Percentiles rank a stretch among this genome's conserved stretches.
Evolutionary conservation across 2,888 invertebrate species (phyloP).

Genomic region (Drosophila kanekoi): DNA sequence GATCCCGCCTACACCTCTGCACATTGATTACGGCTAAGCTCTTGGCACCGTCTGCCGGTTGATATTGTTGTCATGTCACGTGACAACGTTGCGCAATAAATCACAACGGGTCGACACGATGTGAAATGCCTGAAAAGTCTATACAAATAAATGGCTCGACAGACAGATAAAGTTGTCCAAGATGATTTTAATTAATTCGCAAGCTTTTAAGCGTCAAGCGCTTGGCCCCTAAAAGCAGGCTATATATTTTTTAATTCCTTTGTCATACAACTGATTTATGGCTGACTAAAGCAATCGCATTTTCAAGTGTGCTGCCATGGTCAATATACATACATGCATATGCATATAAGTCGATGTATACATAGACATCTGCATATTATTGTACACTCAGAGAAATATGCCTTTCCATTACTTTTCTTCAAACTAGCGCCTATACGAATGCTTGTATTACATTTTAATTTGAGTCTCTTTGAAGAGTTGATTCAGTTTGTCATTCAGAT

Average conservation of each 20-base stretch:
- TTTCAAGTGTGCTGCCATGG: not conserved
- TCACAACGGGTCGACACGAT: conserved; percentile 56
- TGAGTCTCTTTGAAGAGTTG: too few species aligned
- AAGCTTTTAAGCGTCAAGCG: conserved; percentile 9
- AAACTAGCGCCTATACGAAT: too few species aligned
- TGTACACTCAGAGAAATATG: not conserved
- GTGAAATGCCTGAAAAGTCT: conserved; percentile 35
- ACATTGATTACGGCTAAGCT: conserved; percentile 46
- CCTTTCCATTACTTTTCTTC: too few species aligned
- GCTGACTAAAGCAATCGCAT: conserved; percentile 20
- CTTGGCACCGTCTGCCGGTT: conserved; percentile 6
- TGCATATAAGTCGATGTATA: not conserved
- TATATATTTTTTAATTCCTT: conserved; percentile 7
- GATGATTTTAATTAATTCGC: conserved; percentile 37
- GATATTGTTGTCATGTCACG: conserved; percentile 57
- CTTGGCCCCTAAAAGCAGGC: conserved; percentile 8
- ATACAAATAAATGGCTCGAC: conserved; percentile 48
- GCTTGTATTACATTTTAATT: too few species aligned
- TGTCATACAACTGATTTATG: conserved; percentile 1
- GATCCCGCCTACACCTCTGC: conserved; percentile 7
- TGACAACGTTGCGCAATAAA: conserved; percentile 63
- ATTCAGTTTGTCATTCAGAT: too few species aligned
- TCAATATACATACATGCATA: too few species aligned
- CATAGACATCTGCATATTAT: not conserved
- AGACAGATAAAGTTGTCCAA: conserved; percentile 22